Conservation (phyloP, 2,113 vertebrate species). For the Xenopus borealis region DNA sequence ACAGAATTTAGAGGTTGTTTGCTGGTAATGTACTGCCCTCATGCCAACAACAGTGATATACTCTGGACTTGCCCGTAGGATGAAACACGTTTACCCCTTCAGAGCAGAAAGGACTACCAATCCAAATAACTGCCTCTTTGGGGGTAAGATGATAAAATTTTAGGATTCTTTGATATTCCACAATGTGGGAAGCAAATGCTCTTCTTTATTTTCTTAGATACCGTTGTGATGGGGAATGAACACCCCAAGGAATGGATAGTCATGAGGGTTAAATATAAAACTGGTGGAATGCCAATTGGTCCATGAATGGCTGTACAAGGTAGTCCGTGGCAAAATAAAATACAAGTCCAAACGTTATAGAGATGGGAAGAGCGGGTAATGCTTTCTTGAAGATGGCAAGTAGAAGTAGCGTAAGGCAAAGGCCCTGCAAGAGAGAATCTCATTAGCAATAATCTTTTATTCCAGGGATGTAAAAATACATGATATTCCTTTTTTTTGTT, state of each 20-base stretch:
- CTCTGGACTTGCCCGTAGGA: not conserved
- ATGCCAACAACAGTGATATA: too few relatives aligned
- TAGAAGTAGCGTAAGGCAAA: constrained; percentile 94
- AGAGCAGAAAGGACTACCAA: not conserved
- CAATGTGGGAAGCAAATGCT: not conserved
- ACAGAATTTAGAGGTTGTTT: not conserved
- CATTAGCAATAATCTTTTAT: not conserved
- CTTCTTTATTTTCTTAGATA: constrained; percentile 10
- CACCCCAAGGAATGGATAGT: not conserved
- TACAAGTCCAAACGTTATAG: constrained; percentile 94
- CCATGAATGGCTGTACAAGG: constrained; percentile 94
- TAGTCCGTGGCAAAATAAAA: constrained; percentile 99
- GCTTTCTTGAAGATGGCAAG: constrained; percentile 99
- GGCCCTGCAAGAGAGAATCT: constrained; percentile 67
- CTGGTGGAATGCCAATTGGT: constrained; percentile 90
- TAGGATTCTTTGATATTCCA: not conserved
- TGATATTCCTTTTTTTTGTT: too few relatives aligned
- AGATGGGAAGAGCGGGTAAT: constrained; percentile 95
- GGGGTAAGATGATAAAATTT: not conserved
- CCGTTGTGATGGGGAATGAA: not conserved
- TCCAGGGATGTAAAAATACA: too few relatives aligned
- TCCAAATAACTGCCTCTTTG: not conserved
- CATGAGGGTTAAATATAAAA: constrained; percentile 89
- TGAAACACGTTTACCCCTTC: not conserved
- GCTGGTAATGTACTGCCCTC: not conserved